Evolutionary conservation across 2,797 vertebrate species (phyloP), one percentile per base, ranked within the genome.

Genomic region (Rousettus madagascariensis): DNA sequence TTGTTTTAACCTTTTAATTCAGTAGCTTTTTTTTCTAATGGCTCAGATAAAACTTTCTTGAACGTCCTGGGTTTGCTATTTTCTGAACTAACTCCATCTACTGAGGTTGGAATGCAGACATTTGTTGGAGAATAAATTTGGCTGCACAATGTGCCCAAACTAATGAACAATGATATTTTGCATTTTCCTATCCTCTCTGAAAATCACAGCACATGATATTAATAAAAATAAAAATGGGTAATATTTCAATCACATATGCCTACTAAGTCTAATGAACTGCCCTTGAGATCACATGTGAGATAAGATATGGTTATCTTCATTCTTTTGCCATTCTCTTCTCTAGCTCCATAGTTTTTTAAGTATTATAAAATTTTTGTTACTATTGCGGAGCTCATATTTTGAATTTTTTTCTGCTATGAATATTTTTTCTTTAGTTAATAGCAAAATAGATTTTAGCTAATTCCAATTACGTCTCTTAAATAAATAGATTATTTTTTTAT

Each of bases 381-480:
- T 82, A 38, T 77, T 38, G 4, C 53, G 53, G 63, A 16, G 22
- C 43, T 82, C 36, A 71, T 43, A 36, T 59, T 71, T 69, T 22
- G 33, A 69, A 38, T n/a, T 43, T 69, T 69, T 55, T 61, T 51
- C 22, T 82, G 51, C 46, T 79, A 19, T 30, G 19, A 90, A 36
- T 19, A 63, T 1, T 59, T 26, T 72, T 57, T 51, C 26, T 22
- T 72, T 59, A 30, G 26, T 80, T 91, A 68, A 71, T 43, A 53
- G 46, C 6, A 55, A 79, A 33, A 84, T 68, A 49, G 1, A 68
- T 49, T 53, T 69, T 82, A 86, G 53, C 46, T 90, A 5, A 94
- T 53, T 75, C 86, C 8, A 49, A 4, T 69, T 61, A 53, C 17
- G 8, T 78, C 61, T 86, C 22, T 80, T 75, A 59, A 78, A 53